These are phyloP conservation scores for Lasius platythorax DNA, from an alignment of 2,888 invertebrate species.

Conservation along the genomic window DNA sequence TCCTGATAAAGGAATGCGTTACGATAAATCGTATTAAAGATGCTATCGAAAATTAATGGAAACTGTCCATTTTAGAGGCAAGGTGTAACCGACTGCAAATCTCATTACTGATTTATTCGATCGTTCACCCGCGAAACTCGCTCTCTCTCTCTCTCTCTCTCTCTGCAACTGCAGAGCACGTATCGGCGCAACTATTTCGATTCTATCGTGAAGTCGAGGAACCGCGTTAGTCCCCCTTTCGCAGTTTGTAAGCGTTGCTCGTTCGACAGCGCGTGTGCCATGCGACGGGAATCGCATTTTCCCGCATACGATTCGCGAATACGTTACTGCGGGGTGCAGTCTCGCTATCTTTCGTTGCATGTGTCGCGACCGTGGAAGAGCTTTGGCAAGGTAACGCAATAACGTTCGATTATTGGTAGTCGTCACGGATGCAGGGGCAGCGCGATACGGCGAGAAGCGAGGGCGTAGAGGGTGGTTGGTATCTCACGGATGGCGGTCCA, in stretches of 20 bases:
- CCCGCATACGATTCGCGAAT: constrained; percentile 40
- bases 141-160: neutral
- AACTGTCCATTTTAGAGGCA: neutral
- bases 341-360: constrained; percentile 62
- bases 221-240: constrained; percentile 3
- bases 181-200: constrained; percentile 39
- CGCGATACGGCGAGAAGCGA: constrained; percentile 6
- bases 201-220: constrained; percentile 17
- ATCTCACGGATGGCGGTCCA: constrained; percentile 28
- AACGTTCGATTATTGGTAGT: constrained; percentile 84
- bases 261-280: constrained; percentile 7
- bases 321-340: neutral
- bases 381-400: constrained; percentile 80
- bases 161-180: constrained; percentile 2
- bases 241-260: constrained; percentile 30
- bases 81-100: constrained; percentile 20
- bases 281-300: constrained; percentile 41
- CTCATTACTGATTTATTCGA: constrained; percentile 40
- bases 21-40: constrained; percentile 39
- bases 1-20: constrained; percentile 1
- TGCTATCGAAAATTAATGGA: constrained; percentile 26
- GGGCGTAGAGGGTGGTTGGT: constrained; percentile 31
- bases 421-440: constrained; percentile 74
- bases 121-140: neutral
- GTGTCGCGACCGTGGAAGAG: constrained; percentile 60